Percentiles rank a stretch among this genome's conserved stretches.
Evolutionary conservation across 1,140 invertebrate genomes (phyloP).

Genomic region (Varroa destructor): DNA sequence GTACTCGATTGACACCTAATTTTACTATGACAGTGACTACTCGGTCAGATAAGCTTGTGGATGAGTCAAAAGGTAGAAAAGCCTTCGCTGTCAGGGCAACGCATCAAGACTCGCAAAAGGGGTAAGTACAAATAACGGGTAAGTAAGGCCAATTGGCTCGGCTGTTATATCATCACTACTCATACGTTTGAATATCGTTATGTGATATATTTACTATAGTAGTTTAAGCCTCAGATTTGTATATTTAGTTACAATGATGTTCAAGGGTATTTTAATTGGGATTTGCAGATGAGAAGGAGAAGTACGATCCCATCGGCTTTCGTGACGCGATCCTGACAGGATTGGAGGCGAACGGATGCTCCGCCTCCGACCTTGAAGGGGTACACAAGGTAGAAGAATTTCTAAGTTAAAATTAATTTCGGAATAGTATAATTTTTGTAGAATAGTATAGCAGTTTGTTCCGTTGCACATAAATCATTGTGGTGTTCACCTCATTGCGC

Average conservation of each 20-base stretch:
- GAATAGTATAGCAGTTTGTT: neutral
- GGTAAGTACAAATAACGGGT: conserved; percentile 47
- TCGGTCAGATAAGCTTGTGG: conserved; percentile 41
- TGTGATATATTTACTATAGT: no score
- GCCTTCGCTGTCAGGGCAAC: conserved; percentile 98
- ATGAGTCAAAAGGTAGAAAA: conserved; percentile 99
- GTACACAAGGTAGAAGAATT: conserved; percentile 4
- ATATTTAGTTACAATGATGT: no score
- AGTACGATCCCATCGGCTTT: conserved; percentile 93
- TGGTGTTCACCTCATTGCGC: neutral
- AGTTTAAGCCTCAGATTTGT: no score
- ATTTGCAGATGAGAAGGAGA: conserved; percentile 92
- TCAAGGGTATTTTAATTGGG: conserved; percentile 26
- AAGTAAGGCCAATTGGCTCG: conserved; percentile 28
- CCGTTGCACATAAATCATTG: neutral
- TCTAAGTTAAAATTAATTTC: no score
- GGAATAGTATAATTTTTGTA: neutral
- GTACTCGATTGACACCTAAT: neutral
- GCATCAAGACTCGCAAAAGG: conserved; percentile 99
- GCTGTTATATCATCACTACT: neutral
- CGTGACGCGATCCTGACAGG: conserved; percentile 85
- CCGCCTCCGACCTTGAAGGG: conserved; percentile 30
- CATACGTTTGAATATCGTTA: no score
- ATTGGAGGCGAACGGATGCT: conserved; percentile 65
- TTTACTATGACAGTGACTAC: conserved; percentile 14